Base-by-base conservation (phyloP, 2,888 invertebrate genomes). In the Zelleria hepariella region DNA sequence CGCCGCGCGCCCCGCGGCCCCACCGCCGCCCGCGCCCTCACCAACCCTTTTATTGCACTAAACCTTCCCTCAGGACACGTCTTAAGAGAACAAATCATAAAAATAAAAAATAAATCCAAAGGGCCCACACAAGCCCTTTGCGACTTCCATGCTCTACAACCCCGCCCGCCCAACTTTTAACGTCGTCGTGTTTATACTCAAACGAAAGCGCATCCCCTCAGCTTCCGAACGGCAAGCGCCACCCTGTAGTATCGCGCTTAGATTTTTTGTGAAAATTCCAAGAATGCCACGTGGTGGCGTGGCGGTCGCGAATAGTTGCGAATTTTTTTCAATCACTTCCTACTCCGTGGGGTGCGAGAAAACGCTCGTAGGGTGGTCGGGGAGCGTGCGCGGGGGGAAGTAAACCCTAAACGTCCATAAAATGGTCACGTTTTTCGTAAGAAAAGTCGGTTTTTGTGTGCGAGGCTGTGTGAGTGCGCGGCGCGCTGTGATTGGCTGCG, bases 401-500 rank as follows among this genome's bases (percentile, higher is more conserved):
- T 68, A 69, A 66, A 70, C 73, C 74, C 73, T 83, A 80, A 87
- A 86, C 71, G 64, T 80, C 70, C 75, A 79, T 76, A 85, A 80
- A 84, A 85, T 77, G 66, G 69, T 67, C 66, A 66, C 67, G 71
- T 74, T 80, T 80, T 77, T 77, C 67, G 69, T 73, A 71, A 75
- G 75, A 77, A 77, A 76, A 76, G 71, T 71, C 70, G 69, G 78
- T 78, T 75, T 77, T 75, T 74, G 75, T 70, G 67, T 61, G 63
- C 58, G 60, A 67, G 58, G 68, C 62, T 42, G 60, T 48, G 59
- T 59, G 61, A 54, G 62, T 58, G 58, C 23, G 64, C 66, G 74
- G 70, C 73, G 77, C 74, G 77, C 80, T 75, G 74, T 75, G 75
- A 82, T 82, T 82, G 82, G 82, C 73, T 73, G 75, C n/a, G 10